Evolutionary conservation across 2,113 vertebrate species (phyloP).

Genomic region (Petrocephalus microphthalmus): DNA sequence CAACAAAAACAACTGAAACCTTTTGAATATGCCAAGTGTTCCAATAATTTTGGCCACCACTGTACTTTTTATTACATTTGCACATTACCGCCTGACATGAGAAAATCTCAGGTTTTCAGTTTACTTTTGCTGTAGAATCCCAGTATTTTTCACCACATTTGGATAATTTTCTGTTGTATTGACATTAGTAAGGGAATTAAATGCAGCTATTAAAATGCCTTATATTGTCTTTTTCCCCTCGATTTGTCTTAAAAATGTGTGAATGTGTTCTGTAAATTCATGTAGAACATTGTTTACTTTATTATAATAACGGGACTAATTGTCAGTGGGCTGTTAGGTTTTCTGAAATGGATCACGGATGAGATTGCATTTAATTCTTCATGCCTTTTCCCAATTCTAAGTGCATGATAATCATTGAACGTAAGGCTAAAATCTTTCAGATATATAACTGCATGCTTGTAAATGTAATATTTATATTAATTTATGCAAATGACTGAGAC

Average conservation of each 20-base stretch:
- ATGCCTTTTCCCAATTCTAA: neutral
- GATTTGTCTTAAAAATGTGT: neutral
- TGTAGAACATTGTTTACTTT: neutral
- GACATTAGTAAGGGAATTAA: neutral
- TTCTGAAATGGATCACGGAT: neutral
- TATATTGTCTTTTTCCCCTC: neutral
- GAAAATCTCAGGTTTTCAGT: conserved; percentile 47
- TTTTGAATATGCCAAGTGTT: no score
- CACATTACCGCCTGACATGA: conserved; percentile 40
- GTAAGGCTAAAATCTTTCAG: neutral
- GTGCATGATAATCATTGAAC: neutral
- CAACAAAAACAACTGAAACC: no score
- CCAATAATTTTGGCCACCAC: no score
- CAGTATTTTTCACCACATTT: neutral
- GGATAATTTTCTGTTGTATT: neutral
- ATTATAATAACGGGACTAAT: neutral
- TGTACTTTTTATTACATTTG: neutral
- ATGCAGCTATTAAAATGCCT: neutral
- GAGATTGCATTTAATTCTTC: neutral
- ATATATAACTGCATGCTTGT: neutral
- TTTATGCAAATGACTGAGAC: neutral
- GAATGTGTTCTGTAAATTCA: neutral
- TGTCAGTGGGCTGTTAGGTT: neutral
- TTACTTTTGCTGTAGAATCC: neutral
- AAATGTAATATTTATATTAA: neutral